A percentile compares a stretch with the other conserved stretches of the same genome.
Conservation (phyloP, 37 sponge, comb jelly and placozoan species). For the Spongilla lacustris region DNA sequence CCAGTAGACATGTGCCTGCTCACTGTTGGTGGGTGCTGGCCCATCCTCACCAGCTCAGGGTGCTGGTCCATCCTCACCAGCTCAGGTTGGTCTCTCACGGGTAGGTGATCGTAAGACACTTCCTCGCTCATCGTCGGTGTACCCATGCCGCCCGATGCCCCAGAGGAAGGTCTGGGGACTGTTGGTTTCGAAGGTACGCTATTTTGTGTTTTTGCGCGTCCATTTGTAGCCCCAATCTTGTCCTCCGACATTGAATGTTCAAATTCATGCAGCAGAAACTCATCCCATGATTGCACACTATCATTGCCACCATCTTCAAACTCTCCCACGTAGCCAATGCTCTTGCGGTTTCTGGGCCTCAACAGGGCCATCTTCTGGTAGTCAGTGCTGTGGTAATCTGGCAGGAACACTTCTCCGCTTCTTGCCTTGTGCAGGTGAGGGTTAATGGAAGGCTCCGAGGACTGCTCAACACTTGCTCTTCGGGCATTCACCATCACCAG, state of each 20-base stretch:
- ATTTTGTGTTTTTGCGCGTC: background rate
- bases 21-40: background rate
- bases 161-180: background rate
- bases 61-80: background rate
- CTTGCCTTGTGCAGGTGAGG: background rate
- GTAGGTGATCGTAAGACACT: background rate
- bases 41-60: background rate
- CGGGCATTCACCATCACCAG: background rate
- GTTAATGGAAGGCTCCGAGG: background rate
- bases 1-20: background rate
- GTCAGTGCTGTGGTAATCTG: background rate
- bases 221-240: background rate
- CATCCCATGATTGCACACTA: background rate
- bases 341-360: slow-evolving; percentile 4
- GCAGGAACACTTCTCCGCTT: background rate
- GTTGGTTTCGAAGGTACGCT: background rate
- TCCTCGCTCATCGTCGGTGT: background rate
- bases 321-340: slow-evolving; percentile 23
- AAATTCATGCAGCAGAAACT: background rate
- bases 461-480: background rate
- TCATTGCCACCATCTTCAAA: background rate
- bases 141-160: background rate
- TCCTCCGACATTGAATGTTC: background rate
- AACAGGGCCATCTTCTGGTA: background rate
- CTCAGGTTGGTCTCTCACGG: background rate